phyloP scores from a whole-genome alignment of 2,888 invertebrate genomes.

The Mycogona germanica region DNA sequence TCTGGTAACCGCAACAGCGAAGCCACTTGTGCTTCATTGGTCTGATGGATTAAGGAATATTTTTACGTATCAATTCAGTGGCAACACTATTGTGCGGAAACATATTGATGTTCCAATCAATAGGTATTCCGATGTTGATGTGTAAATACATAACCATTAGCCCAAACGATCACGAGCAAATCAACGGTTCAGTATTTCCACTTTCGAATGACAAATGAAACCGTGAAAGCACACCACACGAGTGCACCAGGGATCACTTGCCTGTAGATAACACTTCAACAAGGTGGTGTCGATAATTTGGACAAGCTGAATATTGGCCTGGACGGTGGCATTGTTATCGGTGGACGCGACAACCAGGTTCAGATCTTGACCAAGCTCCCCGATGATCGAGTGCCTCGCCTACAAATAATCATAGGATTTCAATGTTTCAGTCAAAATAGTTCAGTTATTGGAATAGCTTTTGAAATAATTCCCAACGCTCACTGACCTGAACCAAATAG shows the following conservation, averaged over 20 bases:
- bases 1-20: constrained; percentile 69
- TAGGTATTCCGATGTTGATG: too few species aligned
- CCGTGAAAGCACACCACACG: too few species aligned
- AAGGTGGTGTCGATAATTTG: constrained; percentile 96
- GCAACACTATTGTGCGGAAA: too few species aligned
- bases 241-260: constrained; percentile 36
- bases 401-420: constrained; percentile 23
- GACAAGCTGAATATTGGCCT: constrained; percentile 51
- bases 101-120: too few species aligned
- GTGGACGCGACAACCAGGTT: constrained; percentile 29
- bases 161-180: too few species aligned
- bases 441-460: background rate
- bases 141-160: too few species aligned
- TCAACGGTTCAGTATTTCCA: too few species aligned
- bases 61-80: too few species aligned
- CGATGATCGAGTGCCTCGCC: constrained; percentile 32
- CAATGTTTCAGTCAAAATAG: background rate
- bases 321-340: constrained; percentile 37
- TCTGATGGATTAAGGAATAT: constrained; percentile 43
- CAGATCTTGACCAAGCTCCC: constrained; percentile 25
- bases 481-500: constrained; percentile 61
- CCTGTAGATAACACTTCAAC: constrained; percentile 91
- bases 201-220: too few species aligned
- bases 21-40: constrained; percentile 88
- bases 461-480: constrained; percentile 1